Percentiles rank a stretch among this genome's conserved stretches.
Evolutionary conservation across 1,140 invertebrate genomes (phyloP).

Genomic region (Sinella curviseta): DNA sequence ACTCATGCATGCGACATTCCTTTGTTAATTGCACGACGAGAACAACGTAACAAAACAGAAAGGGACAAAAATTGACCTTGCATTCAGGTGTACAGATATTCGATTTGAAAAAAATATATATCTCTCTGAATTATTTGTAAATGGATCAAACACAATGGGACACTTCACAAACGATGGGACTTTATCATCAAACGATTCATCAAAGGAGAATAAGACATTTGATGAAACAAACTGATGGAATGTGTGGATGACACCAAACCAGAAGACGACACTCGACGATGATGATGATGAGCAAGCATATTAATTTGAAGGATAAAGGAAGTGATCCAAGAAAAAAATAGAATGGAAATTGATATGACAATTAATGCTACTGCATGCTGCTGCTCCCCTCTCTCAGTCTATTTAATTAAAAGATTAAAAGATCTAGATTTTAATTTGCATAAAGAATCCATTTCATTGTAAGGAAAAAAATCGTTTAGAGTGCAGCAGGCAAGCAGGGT

Average conservation of each 20-base stretch:
- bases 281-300: no score
- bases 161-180: no score
- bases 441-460: neutral
- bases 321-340: neutral
- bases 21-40: neutral
- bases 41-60: neutral
- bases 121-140: no score
- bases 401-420: neutral
- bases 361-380: neutral
- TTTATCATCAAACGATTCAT: no score
- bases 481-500: neutral
- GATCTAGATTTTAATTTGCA: neutral
- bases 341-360: neutral
- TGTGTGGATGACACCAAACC: no score
- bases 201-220: no score
- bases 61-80: neutral
- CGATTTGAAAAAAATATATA: no score
- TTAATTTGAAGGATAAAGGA: neutral
- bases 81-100: no score
- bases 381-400: no score
- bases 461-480: neutral
- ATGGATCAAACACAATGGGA: no score
- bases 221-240: no score
- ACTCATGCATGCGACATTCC: neutral
- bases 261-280: no score